A percentile compares a stretch with the other conserved stretches of the same genome.
Evolutionary conservation across 1,140 invertebrate species (phyloP).

Genomic region (Chlorops oryzae): DNA sequence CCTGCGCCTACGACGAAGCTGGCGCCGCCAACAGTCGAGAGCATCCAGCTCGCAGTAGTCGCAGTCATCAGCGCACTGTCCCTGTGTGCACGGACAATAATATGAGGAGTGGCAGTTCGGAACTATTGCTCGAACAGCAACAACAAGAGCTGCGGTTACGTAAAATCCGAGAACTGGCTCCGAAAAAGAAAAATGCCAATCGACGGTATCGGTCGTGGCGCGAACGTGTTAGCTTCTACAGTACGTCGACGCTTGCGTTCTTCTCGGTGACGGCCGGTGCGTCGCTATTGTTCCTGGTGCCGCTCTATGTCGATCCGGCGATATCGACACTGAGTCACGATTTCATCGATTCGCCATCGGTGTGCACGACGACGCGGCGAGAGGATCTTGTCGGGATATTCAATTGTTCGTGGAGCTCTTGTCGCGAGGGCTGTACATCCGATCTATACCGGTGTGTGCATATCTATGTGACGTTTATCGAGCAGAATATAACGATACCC

Average conservation of each 20-base stretch:
- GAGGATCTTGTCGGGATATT: slow-evolving; percentile 70
- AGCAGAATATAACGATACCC: slow-evolving; percentile 44
- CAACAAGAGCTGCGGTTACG: slow-evolving; percentile 64
- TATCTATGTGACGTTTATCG: slow-evolving; percentile 68
- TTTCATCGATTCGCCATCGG: slow-evolving; percentile 70
- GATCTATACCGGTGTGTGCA: slow-evolving; percentile 80
- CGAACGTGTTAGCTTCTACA: slow-evolving; percentile 70
- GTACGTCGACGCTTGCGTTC: slow-evolving; percentile 69
- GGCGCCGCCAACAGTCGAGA: slow-evolving; percentile 35
- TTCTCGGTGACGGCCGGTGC: slow-evolving; percentile 73
- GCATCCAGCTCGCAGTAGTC: slow-evolving; percentile 21
- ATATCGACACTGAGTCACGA: slow-evolving; percentile 78
- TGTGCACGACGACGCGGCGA: slow-evolving; percentile 68
- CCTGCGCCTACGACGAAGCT: slow-evolving; percentile 22
- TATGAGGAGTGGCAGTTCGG: slow-evolving; percentile 81
- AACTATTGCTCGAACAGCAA: slow-evolving; percentile 70
- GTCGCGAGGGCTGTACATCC: slow-evolving; percentile 80
- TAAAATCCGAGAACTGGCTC: slow-evolving; percentile 62
- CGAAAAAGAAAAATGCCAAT: slow-evolving; percentile 52
- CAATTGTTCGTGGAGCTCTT: slow-evolving; percentile 82
- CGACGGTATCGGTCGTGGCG: slow-evolving; percentile 62
- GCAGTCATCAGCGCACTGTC: slow-evolving; percentile 8
- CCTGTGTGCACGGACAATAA: slow-evolving; percentile 51
- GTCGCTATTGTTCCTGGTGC: slow-evolving; percentile 77
- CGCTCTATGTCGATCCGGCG: slow-evolving; percentile 83